Conservation (phyloP, 2,113 vertebrate species). For the Silurus meridionalis region DNA sequence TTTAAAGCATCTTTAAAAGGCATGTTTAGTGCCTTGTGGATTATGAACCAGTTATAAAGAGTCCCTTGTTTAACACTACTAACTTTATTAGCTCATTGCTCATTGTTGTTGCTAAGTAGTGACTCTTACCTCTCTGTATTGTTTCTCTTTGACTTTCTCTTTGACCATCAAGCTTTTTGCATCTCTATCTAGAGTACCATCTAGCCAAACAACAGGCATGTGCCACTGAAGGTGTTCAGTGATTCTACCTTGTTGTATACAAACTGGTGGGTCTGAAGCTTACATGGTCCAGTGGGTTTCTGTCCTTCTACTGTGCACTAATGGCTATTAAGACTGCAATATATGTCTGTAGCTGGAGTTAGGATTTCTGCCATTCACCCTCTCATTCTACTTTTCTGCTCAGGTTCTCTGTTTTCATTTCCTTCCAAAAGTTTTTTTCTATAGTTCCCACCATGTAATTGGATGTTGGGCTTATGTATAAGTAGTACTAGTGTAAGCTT, state of each 20-base stretch:
- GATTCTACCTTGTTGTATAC: neutral
- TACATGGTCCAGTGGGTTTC: neutral
- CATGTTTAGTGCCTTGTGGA: neutral
- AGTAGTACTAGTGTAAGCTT: neutral
- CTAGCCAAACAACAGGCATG: neutral
- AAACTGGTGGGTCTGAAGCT: neutral
- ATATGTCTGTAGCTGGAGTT: neutral
- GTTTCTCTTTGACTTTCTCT: neutral
- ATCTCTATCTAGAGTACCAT: neutral
- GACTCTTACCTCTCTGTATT: neutral
- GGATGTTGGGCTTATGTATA: neutral
- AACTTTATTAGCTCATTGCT: neutral
- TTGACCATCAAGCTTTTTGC: neutral
- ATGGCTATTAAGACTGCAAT: neutral
- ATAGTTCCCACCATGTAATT: neutral
- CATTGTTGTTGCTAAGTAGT: neutral
- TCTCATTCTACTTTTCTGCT: neutral
- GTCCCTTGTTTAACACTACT: neutral
- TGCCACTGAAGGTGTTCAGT: neutral
- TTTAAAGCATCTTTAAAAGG: neutral
- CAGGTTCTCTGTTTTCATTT: neutral
- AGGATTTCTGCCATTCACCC: neutral
- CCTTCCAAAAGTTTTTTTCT: neutral
- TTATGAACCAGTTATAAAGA: neutral
- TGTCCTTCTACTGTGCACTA: neutral